Evolutionary conservation across 2,888 invertebrate genomes (phyloP).

Genomic region (Lasioglossum morio): DNA sequence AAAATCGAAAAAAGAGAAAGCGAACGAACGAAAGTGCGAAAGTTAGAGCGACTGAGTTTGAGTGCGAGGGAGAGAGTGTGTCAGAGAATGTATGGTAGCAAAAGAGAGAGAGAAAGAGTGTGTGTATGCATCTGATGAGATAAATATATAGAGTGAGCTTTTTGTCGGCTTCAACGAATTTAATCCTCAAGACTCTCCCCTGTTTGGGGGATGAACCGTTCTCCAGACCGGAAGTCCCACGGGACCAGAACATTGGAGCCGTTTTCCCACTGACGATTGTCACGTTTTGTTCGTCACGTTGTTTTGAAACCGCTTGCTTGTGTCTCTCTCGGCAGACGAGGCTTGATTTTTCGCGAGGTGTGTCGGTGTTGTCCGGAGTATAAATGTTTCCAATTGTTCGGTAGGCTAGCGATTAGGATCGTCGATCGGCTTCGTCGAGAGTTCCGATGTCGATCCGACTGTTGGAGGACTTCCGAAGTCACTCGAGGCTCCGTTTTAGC

Average conservation of each 20-base stretch:
- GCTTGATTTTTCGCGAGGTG: slow-evolving; percentile 6
- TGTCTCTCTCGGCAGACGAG: not conserved
- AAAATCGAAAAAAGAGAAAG: not conserved
- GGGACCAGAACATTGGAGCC: not conserved
- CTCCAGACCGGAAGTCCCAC: slow-evolving; percentile 12
- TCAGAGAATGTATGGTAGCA: not conserved
- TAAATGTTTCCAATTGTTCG: slow-evolving; percentile 26
- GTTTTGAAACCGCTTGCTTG: slow-evolving; percentile 5
- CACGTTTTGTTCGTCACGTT: not conserved
- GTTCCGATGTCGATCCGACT: not conserved
- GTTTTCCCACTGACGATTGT: not conserved
- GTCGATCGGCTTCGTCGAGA: slow-evolving; percentile 9
- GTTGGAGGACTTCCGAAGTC: slow-evolving; percentile 12
- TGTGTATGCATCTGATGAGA: too few relatives aligned
- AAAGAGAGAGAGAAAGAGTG: not conserved
- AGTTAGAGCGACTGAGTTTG: not conserved
- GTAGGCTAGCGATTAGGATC: slow-evolving; percentile 17
- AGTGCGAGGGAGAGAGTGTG: not conserved
- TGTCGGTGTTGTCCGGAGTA: slow-evolving; percentile 17
- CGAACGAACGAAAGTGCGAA: not conserved
- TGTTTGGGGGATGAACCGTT: slow-evolving; percentile 24
- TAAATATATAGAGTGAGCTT: slow-evolving; percentile 12
- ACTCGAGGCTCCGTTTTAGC: slow-evolving; percentile 1
- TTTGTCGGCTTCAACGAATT: slow-evolving; percentile 67
- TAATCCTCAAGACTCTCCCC: slow-evolving; percentile 48